Conservation (phyloP, 92 coral and sea anemone species). For the Epizoanthus illoricatus region DNA sequence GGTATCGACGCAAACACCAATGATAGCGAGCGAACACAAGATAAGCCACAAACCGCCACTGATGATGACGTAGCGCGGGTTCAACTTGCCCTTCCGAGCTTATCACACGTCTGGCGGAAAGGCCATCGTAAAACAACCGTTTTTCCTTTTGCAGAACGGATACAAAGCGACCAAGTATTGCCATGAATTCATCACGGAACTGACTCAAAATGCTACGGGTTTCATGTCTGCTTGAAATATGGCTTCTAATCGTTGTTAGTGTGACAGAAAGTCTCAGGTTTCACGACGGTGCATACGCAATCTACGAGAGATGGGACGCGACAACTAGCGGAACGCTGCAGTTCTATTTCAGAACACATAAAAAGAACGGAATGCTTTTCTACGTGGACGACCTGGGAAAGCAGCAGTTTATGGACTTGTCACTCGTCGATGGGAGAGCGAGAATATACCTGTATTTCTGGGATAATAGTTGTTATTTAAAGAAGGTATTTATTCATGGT, state of each 20-base stretch:
- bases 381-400: slow-evolving; percentile 72
- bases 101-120: slow-evolving; percentile 30
- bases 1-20: slow-evolving; percentile 31
- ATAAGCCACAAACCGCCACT: slow-evolving; percentile 23
- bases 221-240: slow-evolving; percentile 26
- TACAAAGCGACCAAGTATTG: background rate
- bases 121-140: slow-evolving; percentile 6
- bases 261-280: slow-evolving; percentile 41
- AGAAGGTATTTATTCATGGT: slow-evolving; percentile 59
- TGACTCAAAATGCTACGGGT: slow-evolving; percentile 31
- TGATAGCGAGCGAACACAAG: slow-evolving; percentile 22
- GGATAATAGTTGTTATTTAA: slow-evolving; percentile 41
- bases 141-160: background rate
- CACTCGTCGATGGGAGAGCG: slow-evolving; percentile 62
- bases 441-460: slow-evolving; percentile 60
- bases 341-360: slow-evolving; percentile 76
- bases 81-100: slow-evolving; percentile 29
- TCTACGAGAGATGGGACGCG: slow-evolving; percentile 48
- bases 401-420: slow-evolving; percentile 74
- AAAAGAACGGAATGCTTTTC: slow-evolving; percentile 72
- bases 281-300: slow-evolving; percentile 35
- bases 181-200: slow-evolving; percentile 13
- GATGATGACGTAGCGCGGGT: slow-evolving; percentile 22
- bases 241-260: slow-evolving; percentile 28
- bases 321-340: slow-evolving; percentile 54